phyloP scores from a whole-genome alignment of 2,888 invertebrate species.

The Atethmia centrago region DNA sequence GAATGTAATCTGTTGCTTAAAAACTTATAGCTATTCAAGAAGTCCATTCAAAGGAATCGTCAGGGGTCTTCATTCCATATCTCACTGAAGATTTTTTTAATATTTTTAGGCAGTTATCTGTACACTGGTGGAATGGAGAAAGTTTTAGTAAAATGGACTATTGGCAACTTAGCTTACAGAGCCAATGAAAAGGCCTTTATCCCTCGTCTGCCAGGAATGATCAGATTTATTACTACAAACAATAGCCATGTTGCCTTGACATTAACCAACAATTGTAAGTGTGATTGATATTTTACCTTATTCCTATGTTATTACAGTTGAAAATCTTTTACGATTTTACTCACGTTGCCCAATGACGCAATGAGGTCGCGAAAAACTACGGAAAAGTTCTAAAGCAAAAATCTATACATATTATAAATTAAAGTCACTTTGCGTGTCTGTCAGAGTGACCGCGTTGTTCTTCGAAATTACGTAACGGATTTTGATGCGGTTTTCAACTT shows the following conservation, averaged over 20 bases:
- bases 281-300: constrained; percentile 51
- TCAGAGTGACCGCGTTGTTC: too few relatives aligned
- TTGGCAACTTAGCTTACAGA: constrained; percentile 79
- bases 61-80: background rate
- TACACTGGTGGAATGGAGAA: constrained; percentile 87
- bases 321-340: too few relatives aligned
- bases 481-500: too few relatives aligned
- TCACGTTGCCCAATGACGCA: too few relatives aligned
- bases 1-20: background rate
- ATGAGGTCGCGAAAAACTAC: too few relatives aligned
- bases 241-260: constrained; percentile 82
- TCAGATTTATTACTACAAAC: constrained; percentile 81
- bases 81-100: background rate
- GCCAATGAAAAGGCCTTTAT: constrained; percentile 83
- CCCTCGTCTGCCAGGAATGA: constrained; percentile 85
- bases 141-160: constrained; percentile 87
- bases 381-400: too few relatives aligned
- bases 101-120: constrained; percentile 80
- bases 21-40: too few relatives aligned
- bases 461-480: too few relatives aligned
- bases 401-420: too few relatives aligned
- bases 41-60: too few relatives aligned
- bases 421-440: too few relatives aligned
- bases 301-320: background rate
- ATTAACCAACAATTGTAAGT: constrained; percentile 87